Base-by-base conservation (phyloP, 2,797 vertebrate genomes). In the Thaleichthys pacificus region DNA sequence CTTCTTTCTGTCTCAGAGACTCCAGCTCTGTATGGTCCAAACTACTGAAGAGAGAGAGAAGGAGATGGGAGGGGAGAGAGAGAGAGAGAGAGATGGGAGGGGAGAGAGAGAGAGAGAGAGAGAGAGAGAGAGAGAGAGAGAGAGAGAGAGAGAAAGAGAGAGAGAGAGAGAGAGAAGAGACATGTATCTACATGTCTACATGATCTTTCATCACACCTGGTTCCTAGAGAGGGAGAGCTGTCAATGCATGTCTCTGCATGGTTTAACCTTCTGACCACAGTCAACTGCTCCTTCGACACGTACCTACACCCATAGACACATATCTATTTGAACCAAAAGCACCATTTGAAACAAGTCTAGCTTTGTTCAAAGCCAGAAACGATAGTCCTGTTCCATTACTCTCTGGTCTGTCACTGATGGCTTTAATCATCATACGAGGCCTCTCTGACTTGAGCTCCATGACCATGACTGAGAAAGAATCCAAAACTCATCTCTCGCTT, bases 1-100 rank as follows among this genome's bases (percentile, higher is more conserved):
- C 78, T 69, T 77, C 15, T 84, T 79, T 79, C 77, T 75, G 85
- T 88, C 85, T 82, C 74, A 26, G 80, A 79, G 83, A 85, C 77
- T 80, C 77, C 76, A 68, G 72, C 51, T 26, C 12, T 8, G 42
- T 28, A 1, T 14, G 11, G 17, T n/a, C 62, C 75, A 76, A 68
- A 62, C 75, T 73, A 69, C 32, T 0, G 70, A 60, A 64, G 58
- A 74, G 54, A 42, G 72, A 72, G 77, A 49, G 38, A 71, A 77
- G 71, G 38, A 68, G 66, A 70, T 42, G 38, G 24, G 64, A 47
- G 62, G 69, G 63, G 67, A 51, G 63, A 15, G 38, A 69, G 42
- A 54, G 28, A 30, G 69, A 62, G 62, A 54, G 42, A 47, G 66
- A 19, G 65, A 77, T 72, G 79, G 74, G 49, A 73, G 67, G 19